Conservation (phyloP, 2,113 vertebrate species). For the Perca schrenkii region DNA sequence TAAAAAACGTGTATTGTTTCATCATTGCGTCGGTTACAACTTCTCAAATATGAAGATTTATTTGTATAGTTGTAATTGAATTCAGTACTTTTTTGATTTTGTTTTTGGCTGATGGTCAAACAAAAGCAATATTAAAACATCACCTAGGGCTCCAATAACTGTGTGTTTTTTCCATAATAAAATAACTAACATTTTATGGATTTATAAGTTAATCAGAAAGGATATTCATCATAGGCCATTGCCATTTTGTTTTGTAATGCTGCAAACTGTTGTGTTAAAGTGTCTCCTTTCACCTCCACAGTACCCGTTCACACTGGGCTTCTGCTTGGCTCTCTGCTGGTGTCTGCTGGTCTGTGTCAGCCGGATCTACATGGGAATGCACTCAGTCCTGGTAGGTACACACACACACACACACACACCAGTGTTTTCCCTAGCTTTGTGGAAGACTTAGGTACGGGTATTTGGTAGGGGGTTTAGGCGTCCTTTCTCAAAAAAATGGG, state of each 20-base stretch:
- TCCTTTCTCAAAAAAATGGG: too few species aligned
- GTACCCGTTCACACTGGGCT: constrained; percentile 91
- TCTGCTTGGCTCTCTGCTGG: constrained; percentile 91
- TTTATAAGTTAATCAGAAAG: background rate
- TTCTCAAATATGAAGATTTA: background rate
- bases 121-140: background rate
- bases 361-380: constrained; percentile 99
- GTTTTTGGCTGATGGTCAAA: background rate
- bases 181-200: background rate
- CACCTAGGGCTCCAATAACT: background rate
- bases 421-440: too few species aligned
- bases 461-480: too few species aligned
- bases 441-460: too few species aligned
- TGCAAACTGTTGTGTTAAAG: background rate
- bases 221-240: background rate
- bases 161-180: background rate
- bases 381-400: constrained; percentile 95
- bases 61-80: background rate
- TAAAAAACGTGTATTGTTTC: background rate
- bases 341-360: constrained; percentile 95
- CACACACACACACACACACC: constrained; percentile 11
- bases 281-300: constrained; percentile 66
- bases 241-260: background rate
- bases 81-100: background rate
- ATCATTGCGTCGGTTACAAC: too few species aligned